A percentile compares a stretch with the other conserved stretches of the same genome.
Conservation (phyloP, 2,113 vertebrate species). For the Dromaius novaehollandiae region DNA sequence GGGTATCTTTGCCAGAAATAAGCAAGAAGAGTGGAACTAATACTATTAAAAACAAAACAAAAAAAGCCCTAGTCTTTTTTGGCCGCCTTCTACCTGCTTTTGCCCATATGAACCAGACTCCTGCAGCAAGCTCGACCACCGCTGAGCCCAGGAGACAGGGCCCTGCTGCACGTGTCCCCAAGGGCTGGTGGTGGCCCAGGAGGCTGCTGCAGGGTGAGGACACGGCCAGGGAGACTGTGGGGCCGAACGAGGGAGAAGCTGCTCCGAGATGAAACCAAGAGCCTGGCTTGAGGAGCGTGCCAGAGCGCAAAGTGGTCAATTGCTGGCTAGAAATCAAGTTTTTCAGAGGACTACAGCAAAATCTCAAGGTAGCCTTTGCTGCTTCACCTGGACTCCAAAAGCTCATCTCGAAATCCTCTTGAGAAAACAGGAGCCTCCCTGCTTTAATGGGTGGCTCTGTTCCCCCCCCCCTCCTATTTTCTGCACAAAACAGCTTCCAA, state of each 20-base stretch:
- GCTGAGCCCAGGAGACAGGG: background rate
- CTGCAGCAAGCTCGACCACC: background rate
- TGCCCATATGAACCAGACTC: background rate
- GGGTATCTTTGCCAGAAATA: background rate
- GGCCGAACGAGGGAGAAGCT: fast-evolving
- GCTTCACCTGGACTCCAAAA: background rate
- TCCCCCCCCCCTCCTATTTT: background rate
- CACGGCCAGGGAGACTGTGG: fast-evolving
- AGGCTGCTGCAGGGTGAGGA: fast-evolving
- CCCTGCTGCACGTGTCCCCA: fast-evolving
- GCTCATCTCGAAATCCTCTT: background rate
- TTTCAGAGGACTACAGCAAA: background rate
- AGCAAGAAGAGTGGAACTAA: background rate
- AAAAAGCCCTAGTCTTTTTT: background rate
- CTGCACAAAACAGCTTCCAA: background rate
- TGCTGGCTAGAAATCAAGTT: background rate
- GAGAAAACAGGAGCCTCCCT: background rate
- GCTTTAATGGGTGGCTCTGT: background rate
- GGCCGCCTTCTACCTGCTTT: background rate
- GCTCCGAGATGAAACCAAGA: background rate
- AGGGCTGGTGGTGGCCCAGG: fast-evolving
- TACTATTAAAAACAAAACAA: background rate
- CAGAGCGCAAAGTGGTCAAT: fast-evolving
- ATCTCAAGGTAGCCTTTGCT: background rate
- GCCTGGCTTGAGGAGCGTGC: fast-evolving